These are phyloP conservation scores for Limanda limanda DNA, from an alignment of 2,113 vertebrate genomes.

Conservation along the genomic window DNA sequence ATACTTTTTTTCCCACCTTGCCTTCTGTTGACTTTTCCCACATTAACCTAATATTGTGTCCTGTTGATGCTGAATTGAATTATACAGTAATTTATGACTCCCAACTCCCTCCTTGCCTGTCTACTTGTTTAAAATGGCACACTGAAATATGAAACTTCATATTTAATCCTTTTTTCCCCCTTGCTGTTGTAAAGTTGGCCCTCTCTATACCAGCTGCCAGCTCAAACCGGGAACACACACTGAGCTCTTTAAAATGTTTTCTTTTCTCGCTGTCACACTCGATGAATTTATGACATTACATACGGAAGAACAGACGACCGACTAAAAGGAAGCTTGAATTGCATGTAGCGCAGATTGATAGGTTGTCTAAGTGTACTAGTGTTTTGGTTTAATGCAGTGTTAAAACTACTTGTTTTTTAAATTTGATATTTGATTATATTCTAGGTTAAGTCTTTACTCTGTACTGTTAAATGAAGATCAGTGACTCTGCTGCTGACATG, in stretches of 20 bases:
- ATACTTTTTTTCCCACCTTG: not conserved
- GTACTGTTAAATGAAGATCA: constrained; percentile 29
- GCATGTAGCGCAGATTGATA: constrained; percentile 69
- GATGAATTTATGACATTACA: constrained; percentile 78
- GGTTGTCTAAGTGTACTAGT: constrained; percentile 65
- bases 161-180: constrained; percentile 33
- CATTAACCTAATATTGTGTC: constrained; percentile 11
- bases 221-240: constrained; percentile 62
- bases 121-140: constrained; percentile 65
- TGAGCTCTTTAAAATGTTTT: constrained; percentile 71
- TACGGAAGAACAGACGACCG: constrained; percentile 76
- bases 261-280: constrained; percentile 70
- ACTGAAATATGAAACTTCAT: constrained; percentile 53
- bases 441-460: constrained; percentile 20
- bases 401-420: constrained; percentile 47
- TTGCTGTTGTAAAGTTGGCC: constrained; percentile 45
- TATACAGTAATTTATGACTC: constrained; percentile 30
- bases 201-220: constrained; percentile 57
- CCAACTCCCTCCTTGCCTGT: constrained; percentile 12
- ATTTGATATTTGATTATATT: constrained; percentile 48
- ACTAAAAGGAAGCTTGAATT: constrained; percentile 71
- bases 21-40: constrained; percentile 5
- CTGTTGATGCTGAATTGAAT: constrained; percentile 31
- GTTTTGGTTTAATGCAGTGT: constrained; percentile 50
- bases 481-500: constrained; percentile 27